phyloP scores from a whole-genome alignment of 2,113 vertebrate species.

The Sturnus vulgaris region DNA sequence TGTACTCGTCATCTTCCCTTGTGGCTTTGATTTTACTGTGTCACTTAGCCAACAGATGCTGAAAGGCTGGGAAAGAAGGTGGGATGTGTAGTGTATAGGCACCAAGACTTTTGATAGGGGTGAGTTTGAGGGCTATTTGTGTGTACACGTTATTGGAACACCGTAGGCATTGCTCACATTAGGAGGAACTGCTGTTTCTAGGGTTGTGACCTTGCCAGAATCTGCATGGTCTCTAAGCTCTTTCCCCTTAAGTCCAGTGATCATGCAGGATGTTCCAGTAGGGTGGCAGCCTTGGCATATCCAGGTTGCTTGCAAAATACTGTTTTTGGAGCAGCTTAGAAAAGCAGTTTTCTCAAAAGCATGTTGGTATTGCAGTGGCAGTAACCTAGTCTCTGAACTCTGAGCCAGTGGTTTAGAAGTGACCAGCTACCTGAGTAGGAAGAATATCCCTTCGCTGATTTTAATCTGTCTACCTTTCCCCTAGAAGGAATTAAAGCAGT shows the following conservation, averaged over 20 bases:
- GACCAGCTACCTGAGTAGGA: not conserved
- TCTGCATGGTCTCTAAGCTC: not conserved
- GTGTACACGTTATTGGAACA: accelerated
- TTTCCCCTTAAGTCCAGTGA: not conserved
- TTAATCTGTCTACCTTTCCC: not conserved
- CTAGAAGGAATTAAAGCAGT: not conserved
- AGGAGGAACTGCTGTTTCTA: not conserved
- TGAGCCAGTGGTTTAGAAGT: not conserved
- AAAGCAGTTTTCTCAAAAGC: not conserved
- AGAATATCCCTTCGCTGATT: not conserved
- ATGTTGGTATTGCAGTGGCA: not conserved
- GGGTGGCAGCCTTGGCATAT: not conserved
- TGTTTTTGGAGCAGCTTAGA: not conserved
- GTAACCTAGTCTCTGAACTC: not conserved
- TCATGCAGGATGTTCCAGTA: not conserved
- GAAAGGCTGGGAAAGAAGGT: not conserved
- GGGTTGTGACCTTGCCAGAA: not conserved
- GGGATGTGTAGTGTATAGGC: not conserved
- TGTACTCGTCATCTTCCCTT: not conserved
- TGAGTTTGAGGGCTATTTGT: not conserved
- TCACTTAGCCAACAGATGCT: not conserved
- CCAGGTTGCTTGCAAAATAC: not conserved
- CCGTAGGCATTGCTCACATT: not conserved
- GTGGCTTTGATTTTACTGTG: not conserved
- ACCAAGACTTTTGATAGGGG: not conserved